These are phyloP conservation scores for Labia minor DNA, from an alignment of 2,888 invertebrate species.

Conservation along the genomic window DNA sequence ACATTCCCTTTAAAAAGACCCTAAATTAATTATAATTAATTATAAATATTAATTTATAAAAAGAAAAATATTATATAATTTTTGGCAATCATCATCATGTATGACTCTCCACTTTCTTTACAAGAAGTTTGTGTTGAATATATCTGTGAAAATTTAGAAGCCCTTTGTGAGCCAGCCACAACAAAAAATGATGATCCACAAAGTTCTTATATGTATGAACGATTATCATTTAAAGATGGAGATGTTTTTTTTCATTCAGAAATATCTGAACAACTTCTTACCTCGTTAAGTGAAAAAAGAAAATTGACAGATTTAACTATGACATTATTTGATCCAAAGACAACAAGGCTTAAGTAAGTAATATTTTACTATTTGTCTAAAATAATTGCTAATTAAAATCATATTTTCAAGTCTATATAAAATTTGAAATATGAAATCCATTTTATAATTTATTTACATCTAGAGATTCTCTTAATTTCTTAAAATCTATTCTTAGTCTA, in stretches of 20 bases:
- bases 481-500: no score
- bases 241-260: constrained; percentile 47
- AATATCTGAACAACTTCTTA: constrained; percentile 47
- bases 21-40: not conserved
- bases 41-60: not conserved
- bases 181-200: not conserved
- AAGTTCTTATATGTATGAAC: not conserved
- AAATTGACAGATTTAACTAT: constrained; percentile 49
- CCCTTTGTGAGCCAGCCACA: constrained; percentile 36
- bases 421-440: not conserved
- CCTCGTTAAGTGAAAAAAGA: constrained; percentile 45
- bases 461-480: no score
- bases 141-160: constrained; percentile 50
- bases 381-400: not conserved
- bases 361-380: not conserved
- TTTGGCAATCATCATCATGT: constrained; percentile 40
- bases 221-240: constrained; percentile 38
- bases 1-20: not conserved
- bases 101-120: constrained; percentile 49
- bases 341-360: constrained; percentile 45
- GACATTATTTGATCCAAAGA: constrained; percentile 47
- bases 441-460: no score
- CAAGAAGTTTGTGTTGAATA: constrained; percentile 52
- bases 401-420: not conserved
- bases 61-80: constrained; percentile 13